Evolutionary conservation across 2,888 invertebrate genomes (phyloP), one percentile per base, ranked within the genome.

Genomic region (Rhyacophila evoluta): DNA sequence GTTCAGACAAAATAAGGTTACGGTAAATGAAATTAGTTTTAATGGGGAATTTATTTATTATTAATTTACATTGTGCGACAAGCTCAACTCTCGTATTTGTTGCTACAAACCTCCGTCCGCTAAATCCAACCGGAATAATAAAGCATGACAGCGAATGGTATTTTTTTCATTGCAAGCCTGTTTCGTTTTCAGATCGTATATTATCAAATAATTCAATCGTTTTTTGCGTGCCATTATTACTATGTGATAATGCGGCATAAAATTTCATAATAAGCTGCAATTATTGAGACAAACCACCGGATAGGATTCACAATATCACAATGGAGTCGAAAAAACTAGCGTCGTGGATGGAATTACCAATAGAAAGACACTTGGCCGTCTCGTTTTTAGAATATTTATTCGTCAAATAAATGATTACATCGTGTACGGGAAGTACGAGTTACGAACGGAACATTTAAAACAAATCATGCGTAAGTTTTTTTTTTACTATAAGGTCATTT

Each of bases 191-290:
- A 8, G 55, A 19, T 25, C 55, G 55, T 19, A 25, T 19, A 55
- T 55, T 55, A 25, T 55, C 55, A 55, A 55, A 55, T 55, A 55
- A 55, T 55, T 55, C 55, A 55, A 55, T 55, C 55, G 19, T 19
- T 55, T 55, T 55, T 55, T 15, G 12, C 55, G 19, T 55, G 19
- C 19, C 25, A 19, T 55, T 55, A 55, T 55, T 55, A 55, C 55
- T 55, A 55, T 55, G 55, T 55, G 55, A 55, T 55, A 55, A 55
- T 55, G 55, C 55, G 55, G 25, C 55, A 55, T 55, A 15, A 55
- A 55, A 55, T 55, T 25, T 55, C 55, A 55, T 25, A 55, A 55
- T 55, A 55, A 55, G 29, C 29, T 4, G 4, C 55, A 10, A 55
- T 55, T 55, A 55, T 19, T 55, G 19, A 55, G 55, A 55, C 55